phyloP scores from a whole-genome alignment of 1,140 invertebrate genomes.

The Meloidogyne hapla region DNA sequence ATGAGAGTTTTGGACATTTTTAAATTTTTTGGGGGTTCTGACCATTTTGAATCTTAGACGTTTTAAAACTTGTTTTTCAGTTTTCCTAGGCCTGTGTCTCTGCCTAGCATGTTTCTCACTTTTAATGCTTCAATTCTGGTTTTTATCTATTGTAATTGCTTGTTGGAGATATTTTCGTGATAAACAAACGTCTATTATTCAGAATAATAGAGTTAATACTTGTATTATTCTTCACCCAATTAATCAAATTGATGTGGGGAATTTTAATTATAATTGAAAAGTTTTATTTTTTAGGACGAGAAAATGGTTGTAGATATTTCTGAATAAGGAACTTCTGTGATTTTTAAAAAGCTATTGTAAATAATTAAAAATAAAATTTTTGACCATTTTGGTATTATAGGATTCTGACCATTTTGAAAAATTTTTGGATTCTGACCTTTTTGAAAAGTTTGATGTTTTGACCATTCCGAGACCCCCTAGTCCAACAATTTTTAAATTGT shows the following conservation, averaged over 20 bases:
- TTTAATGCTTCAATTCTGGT: slow-evolving; percentile 45
- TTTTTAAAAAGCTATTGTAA: too few relatives aligned
- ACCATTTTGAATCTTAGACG: background rate
- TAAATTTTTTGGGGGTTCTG: background rate
- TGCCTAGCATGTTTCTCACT: slow-evolving; percentile 39
- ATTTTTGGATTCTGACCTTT: background rate
- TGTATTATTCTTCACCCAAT: slow-evolving; percentile 8
- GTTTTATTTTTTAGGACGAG: background rate
- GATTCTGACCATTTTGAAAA: background rate
- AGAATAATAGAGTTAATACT: background rate
- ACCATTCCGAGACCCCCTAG: too few relatives aligned
- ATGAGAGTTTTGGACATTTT: too few relatives aligned
- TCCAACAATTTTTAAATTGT: too few relatives aligned
- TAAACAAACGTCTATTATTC: slow-evolving; percentile 10
- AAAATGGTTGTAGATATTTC: background rate
- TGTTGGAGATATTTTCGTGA: slow-evolving; percentile 50
- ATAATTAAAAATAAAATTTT: too few relatives aligned
- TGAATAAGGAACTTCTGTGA: slow-evolving; percentile 5
- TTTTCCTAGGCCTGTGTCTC: slow-evolving; percentile 43
- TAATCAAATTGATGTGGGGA: background rate
- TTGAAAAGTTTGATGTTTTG: background rate
- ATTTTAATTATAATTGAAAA: background rate
- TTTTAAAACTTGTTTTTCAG: slow-evolving; percentile 15
- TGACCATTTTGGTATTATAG: background rate
- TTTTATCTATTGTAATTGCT: slow-evolving; percentile 50